phyloP scores from a whole-genome alignment of 2,888 invertebrate genomes.

The Lasioglossum pauxillum region DNA sequence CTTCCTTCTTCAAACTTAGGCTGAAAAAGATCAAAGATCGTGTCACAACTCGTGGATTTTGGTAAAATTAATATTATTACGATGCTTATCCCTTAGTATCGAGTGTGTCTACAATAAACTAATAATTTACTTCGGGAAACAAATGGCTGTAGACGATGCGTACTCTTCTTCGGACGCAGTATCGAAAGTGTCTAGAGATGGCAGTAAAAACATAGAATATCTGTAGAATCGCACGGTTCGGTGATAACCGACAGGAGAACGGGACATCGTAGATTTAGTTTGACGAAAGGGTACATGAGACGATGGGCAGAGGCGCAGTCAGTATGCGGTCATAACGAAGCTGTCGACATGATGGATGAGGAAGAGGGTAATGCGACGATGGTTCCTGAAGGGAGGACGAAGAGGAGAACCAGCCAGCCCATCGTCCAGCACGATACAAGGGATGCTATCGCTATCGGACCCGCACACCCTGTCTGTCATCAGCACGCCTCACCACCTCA shows the following conservation, averaged over 20 bases:
- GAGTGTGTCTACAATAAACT: neutral
- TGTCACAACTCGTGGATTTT: no score
- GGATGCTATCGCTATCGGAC: conserved; percentile 79
- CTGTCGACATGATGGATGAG: conserved; percentile 83
- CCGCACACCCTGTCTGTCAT: conserved; percentile 82
- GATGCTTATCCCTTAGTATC: neutral
- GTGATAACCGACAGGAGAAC: conserved; percentile 41
- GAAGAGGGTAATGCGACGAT: conserved; percentile 73
- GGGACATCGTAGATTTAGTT: conserved; percentile 76
- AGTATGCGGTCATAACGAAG: conserved; percentile 82
- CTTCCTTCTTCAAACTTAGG: neutral
- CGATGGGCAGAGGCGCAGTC: conserved; percentile 71
- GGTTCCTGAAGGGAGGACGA: conserved; percentile 74
- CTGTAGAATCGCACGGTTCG: conserved; percentile 32
- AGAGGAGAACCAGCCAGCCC: conserved; percentile 69
- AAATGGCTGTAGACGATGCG: neutral
- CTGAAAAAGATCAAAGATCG: neutral
- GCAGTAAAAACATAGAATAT: conserved; percentile 29
- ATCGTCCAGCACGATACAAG: conserved; percentile 78
- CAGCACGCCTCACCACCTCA: conserved; percentile 82
- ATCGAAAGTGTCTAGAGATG: neutral
- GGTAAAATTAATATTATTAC: neutral
- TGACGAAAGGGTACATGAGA: conserved; percentile 76
- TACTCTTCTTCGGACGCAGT: neutral
- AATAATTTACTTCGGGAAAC: neutral